Evolutionary conservation across 2,888 invertebrate species (phyloP), one percentile per base, ranked within the genome.

Genomic region (Galeopsomyia nigrocyanea): DNA sequence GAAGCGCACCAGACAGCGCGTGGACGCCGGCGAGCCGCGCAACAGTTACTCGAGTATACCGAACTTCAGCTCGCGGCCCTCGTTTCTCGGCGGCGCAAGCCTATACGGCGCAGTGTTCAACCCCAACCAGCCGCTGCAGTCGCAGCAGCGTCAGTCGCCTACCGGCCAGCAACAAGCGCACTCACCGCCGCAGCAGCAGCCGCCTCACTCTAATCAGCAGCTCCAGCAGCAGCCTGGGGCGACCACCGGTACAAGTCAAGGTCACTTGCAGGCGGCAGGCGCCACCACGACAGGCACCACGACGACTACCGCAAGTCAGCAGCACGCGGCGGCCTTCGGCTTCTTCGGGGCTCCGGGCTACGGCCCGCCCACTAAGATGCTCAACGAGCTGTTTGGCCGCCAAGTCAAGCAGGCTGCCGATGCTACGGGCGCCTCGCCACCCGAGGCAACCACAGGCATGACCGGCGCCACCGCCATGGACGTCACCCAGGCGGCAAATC

Each of bases 11-110:
- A 92, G 96, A 92, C 95, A 96, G 92, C 94, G 95, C 90, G 96
- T 95, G 90, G 95, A 96, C 94, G 96, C 95, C 90, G 95, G 96
- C 86, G 95, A 96, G 90, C 94, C 94, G 89, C 93, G 95, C 89
- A 96, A 95, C 91, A 94, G 94, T 88, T 96, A 96, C 90, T 94
- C 93, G 83, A 92, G 92, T 84, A 92, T 92, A 84, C 92, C 92
- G 87, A 92, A 91, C 88, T 92, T 92, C 86, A 92, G 91, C 89
- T 92, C 92, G 88, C 90, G 92, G 87, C 92, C 92, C 90, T 92
- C 92, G 88, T 94, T 92, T 90, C 93, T 95, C 90, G 92, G 93
- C 87, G 92, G 93, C 88, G 71, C 57, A 22, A 92, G 94, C 90
- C 90, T 95, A 84, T 95, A 95, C 93, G 92, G 94, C 89, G 93